Evolutionary conservation across 2,797 vertebrate genomes (phyloP).

Genomic region (Sebastes miniatus): DNA sequence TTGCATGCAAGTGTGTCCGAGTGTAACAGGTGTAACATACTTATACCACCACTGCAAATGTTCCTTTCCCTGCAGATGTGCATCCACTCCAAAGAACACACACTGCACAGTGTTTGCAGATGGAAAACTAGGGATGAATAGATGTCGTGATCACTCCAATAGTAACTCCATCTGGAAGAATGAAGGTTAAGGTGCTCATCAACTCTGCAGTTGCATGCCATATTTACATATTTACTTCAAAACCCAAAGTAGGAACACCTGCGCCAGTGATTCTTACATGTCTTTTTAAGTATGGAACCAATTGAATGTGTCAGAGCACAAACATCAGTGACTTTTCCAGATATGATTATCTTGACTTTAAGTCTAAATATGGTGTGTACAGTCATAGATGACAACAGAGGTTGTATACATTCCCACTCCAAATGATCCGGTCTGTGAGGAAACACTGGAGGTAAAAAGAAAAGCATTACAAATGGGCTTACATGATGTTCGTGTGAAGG

Average conservation of each 20-base stretch:
- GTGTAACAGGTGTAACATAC: background rate
- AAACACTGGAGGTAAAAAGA: background rate
- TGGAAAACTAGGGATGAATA: background rate
- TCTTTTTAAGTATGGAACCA: conserved; percentile 13
- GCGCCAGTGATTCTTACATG: background rate
- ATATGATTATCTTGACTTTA: conserved; percentile 7
- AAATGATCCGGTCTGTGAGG: conserved; percentile 19
- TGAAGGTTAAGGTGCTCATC: background rate
- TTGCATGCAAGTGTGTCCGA: background rate
- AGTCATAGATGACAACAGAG: conserved; percentile 12
- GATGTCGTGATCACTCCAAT: background rate
- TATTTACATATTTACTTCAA: background rate
- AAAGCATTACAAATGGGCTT: conserved; percentile 8
- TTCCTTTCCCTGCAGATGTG: background rate
- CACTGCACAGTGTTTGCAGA: background rate
- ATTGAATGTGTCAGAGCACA: background rate
- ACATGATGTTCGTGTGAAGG: conserved; percentile 37
- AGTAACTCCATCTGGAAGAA: background rate
- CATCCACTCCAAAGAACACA: background rate
- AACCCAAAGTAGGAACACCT: background rate
- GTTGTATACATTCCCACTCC: conserved; percentile 27
- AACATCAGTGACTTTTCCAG: background rate
- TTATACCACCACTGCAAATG: background rate
- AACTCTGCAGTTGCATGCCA: background rate
- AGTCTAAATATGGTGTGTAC: conserved; percentile 6